Percentiles rank a stretch among this genome's conserved stretches.
These are phyloP conservation scores for Pachycephala philippinensis DNA, from an alignment of 2,113 vertebrate genomes.

Conservation along the genomic window DNA sequence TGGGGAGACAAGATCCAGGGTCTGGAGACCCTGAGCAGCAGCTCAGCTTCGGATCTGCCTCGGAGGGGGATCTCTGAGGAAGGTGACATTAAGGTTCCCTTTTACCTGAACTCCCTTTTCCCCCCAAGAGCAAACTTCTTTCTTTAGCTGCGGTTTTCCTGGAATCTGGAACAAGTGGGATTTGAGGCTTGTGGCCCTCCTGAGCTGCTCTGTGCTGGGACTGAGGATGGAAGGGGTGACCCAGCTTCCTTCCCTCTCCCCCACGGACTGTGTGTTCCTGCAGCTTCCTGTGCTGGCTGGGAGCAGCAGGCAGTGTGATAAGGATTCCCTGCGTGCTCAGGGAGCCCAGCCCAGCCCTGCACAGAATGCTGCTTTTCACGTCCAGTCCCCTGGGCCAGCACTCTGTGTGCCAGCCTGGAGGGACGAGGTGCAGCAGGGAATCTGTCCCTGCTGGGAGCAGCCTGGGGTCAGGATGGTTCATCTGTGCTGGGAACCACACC, in stretches of 20 bases:
- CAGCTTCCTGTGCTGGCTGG: neutral
- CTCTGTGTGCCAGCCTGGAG: neutral
- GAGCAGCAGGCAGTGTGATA: rapidly evolving
- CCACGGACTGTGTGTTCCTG: neutral
- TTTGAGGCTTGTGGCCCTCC: rapidly evolving
- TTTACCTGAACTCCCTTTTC: neutral
- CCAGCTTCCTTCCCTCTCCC: neutral
- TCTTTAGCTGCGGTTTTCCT: neutral
- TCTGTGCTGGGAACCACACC: too few species aligned
- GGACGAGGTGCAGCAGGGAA: neutral
- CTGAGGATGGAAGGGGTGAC: neutral
- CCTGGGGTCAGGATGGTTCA: neutral
- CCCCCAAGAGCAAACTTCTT: neutral
- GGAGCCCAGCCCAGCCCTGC: neutral
- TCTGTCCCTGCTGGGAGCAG: neutral
- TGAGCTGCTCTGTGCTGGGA: neutral
- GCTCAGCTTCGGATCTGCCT: neutral
- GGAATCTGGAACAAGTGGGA: rapidly evolving
- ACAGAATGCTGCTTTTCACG: neutral
- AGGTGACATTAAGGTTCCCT: neutral
- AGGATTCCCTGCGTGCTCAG: neutral
- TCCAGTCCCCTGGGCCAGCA: neutral
- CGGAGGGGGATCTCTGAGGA: neutral
- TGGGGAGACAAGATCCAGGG: neutral
- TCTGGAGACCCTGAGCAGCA: neutral